Evolutionary conservation across 2,113 vertebrate species (phyloP).

Genomic region (Fulica atra): DNA sequence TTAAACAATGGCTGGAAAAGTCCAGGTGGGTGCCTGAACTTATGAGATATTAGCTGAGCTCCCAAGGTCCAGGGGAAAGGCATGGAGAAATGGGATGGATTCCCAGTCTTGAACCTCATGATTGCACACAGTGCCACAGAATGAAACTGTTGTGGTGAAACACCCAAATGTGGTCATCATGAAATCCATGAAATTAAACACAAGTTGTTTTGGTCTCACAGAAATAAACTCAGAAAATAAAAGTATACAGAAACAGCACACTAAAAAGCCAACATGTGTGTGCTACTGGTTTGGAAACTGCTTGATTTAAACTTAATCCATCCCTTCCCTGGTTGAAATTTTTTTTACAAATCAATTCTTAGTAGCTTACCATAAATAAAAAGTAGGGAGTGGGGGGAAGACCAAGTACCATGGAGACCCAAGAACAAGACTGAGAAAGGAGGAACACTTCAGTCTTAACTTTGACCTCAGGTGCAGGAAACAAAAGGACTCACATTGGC

Average conservation of each 20-base stretch:
- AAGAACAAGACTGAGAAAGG: not conserved
- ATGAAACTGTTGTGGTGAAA: not conserved
- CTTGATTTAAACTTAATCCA: rapidly evolving
- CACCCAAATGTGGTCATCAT: not conserved
- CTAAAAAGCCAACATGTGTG: not conserved
- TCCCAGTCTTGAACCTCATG: not conserved
- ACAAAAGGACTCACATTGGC: not conserved
- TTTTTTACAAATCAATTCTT: too few relatives aligned
- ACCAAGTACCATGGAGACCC: not conserved
- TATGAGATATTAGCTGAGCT: not conserved
- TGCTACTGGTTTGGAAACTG: not conserved
- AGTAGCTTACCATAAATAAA: not conserved
- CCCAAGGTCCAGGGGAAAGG: not conserved
- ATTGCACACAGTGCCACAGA: not conserved
- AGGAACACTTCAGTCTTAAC: not conserved
- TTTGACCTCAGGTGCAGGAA: not conserved
- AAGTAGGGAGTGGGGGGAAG: not conserved
- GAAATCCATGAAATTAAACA: not conserved
- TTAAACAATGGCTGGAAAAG: not conserved
- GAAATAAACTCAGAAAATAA: not conserved
- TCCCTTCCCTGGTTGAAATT: rapidly evolving
- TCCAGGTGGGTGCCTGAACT: not conserved
- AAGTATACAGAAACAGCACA: rapidly evolving
- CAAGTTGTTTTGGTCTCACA: rapidly evolving
- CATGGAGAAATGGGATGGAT: not conserved